Base-by-base conservation (phyloP, 2,797 vertebrate species). In the Leptatherina wallacei region DNA sequence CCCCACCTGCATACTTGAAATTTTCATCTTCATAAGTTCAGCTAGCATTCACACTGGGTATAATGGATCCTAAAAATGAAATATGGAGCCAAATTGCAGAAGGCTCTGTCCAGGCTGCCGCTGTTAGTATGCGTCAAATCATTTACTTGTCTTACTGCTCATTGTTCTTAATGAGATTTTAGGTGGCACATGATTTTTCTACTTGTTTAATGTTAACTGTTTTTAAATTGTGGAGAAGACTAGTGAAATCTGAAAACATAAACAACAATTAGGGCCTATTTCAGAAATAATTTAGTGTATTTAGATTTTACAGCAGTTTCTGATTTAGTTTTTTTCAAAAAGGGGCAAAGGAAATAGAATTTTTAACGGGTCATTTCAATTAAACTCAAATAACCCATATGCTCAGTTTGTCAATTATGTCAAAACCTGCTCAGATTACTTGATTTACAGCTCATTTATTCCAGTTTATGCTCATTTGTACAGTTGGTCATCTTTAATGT, bases 381-480 rank as follows among this genome's bases (percentile, higher is more conserved):
- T 54, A 6, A 54, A 54, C 24, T 54, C 4, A 51, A 49, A 24
- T 27, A 14, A 16, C 6, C 51, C 18, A 59, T 36, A 36, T 24
- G 11, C 33, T 35, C 38, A 10, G 38, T 61, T 4, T 54, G 36
- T 8, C 13, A 24, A 13, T 22, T 27, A 13, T n/a, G 27, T 27
- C 51, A 57, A 62, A 69, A 40, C 56, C 32, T 36, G 5, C 29
- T 55, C 13, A 55, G 51, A 55, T 11, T 44, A 27, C 35, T 60
- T 61, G 20, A 69, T 24, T 30, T 33, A 18, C 6, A 13, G 20
- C 22, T 22, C 22, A 20, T 42, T 12, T 42, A 11, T 56, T 6
- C 24, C 14, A 35, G 30, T 49, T 27, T 18, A 6, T 49, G 8
- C 11, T n/a, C 32, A 44, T 59, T 33, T 65, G 12, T 33, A 52